phyloP scores from a whole-genome alignment of 2,888 invertebrate genomes.

The Criorhina ranunculi region DNA sequence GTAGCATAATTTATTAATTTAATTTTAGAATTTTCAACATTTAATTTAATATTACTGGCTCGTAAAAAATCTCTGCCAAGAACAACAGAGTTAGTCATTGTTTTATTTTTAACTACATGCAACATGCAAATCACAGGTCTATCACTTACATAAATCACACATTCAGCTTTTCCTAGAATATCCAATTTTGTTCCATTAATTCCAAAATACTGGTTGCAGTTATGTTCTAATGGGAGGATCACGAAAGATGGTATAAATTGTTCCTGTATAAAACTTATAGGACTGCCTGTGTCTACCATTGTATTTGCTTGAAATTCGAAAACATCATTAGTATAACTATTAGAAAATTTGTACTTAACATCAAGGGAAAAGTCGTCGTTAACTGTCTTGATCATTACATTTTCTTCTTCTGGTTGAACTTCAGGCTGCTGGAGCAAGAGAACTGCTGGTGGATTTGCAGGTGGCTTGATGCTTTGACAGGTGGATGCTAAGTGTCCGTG shows the following conservation, averaged over 20 bases:
- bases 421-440: constrained; percentile 9
- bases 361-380: not conserved
- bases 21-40: constrained; percentile 4
- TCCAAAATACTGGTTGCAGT: not conserved
- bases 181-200: constrained; percentile 18
- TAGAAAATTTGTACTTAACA: constrained; percentile 27
- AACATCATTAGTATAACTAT: constrained; percentile 11
- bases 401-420: too few relatives aligned
- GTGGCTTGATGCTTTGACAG: not conserved
- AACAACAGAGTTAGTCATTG: constrained; percentile 21
- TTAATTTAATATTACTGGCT: constrained; percentile 14
- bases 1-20: too few relatives aligned
- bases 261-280: constrained; percentile 22
- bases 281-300: constrained; percentile 29
- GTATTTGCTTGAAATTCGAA: constrained; percentile 38
- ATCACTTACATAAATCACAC: too few relatives aligned
- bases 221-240: not conserved
- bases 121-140: too few relatives aligned
- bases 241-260: constrained; percentile 9
- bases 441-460: too few relatives aligned
- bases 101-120: not conserved
- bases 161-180: too few relatives aligned
- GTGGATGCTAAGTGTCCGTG: constrained; percentile 9
- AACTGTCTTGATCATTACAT: too few relatives aligned
- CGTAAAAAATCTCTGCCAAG: constrained; percentile 33